These are phyloP conservation scores for Eristalis tenax DNA, from an alignment of 2,888 invertebrate species.

Conservation along the genomic window DNA sequence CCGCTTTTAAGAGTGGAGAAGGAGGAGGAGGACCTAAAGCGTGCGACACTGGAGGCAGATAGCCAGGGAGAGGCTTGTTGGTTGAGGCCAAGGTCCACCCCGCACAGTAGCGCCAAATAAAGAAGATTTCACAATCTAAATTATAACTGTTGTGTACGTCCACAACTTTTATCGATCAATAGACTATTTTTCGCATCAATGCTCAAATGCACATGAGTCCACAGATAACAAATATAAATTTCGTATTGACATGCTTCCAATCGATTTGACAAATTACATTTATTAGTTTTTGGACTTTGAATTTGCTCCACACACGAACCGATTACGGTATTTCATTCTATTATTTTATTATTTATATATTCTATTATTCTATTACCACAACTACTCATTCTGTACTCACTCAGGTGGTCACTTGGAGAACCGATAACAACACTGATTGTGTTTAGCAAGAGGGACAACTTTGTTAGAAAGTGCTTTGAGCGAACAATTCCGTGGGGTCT, in stretches of 20 bases:
- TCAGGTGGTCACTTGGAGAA: not conserved
- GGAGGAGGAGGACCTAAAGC: too few species aligned
- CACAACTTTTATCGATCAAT: too few species aligned
- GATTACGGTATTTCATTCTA: not conserved
- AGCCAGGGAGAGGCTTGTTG: too few species aligned
- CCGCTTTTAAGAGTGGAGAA: too few species aligned
- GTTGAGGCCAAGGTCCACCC: too few species aligned
- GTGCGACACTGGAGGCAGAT: too few species aligned
- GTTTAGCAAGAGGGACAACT: not conserved
- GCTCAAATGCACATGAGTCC: not conserved
- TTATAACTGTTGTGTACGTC: too few species aligned
- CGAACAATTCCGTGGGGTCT: too few species aligned
- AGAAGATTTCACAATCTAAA: too few species aligned
- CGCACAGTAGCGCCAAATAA: too few species aligned
- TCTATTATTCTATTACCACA: not conserved
- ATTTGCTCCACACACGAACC: not conserved
- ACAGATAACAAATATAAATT: not conserved
- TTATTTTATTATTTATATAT: not conserved
- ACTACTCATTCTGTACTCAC: not conserved
- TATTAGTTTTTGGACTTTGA: not conserved
- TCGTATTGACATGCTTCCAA: not conserved
- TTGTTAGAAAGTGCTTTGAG: too few species aligned
- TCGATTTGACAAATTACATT: not conserved
- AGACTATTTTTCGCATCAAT: too few species aligned
- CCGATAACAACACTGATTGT: not conserved